Conservation (phyloP, 2,797 vertebrate genomes). For the Melanotaenia trifasciata region DNA sequence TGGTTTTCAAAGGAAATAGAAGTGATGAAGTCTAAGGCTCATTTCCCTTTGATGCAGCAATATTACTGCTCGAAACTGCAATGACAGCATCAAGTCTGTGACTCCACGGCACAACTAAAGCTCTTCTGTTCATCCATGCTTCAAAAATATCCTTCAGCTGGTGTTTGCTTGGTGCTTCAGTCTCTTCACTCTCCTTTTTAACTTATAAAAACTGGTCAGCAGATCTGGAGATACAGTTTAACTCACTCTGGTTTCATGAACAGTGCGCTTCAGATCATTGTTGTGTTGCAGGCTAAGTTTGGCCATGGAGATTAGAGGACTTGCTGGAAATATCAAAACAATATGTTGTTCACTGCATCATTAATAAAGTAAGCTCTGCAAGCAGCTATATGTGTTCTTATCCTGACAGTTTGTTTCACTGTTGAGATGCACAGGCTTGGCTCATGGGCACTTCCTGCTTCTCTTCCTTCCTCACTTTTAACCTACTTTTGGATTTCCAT, state of each 20-base stretch:
- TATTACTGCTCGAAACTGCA: not conserved
- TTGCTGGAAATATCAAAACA: too few relatives aligned
- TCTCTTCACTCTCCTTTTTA: not conserved
- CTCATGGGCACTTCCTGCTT: not conserved
- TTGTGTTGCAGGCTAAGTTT: too few relatives aligned
- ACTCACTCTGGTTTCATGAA: not conserved
- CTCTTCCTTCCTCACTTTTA: not conserved
- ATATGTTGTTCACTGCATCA: not conserved
- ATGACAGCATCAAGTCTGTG: constrained; percentile 4
- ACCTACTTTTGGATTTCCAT: not conserved
- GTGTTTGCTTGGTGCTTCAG: not conserved
- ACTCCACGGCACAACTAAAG: not conserved
- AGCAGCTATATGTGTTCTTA: not conserved
- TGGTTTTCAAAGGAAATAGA: constrained; percentile 12
- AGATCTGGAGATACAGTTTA: not conserved
- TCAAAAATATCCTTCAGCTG: constrained; percentile 13
- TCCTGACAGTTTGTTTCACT: not conserved
- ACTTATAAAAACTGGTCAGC: not conserved
- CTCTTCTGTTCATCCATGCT: not conserved
- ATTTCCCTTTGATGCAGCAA: constrained; percentile 10
- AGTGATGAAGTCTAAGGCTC: not conserved
- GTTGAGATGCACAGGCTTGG: not conserved
- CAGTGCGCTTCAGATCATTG: not conserved
- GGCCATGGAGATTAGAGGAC: too few relatives aligned
- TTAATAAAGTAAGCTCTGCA: constrained; percentile 4